These are phyloP conservation scores for Notoglanidium macrostoma DNA, from an alignment of 2,797 vertebrate species.

Conservation along the genomic window DNA sequence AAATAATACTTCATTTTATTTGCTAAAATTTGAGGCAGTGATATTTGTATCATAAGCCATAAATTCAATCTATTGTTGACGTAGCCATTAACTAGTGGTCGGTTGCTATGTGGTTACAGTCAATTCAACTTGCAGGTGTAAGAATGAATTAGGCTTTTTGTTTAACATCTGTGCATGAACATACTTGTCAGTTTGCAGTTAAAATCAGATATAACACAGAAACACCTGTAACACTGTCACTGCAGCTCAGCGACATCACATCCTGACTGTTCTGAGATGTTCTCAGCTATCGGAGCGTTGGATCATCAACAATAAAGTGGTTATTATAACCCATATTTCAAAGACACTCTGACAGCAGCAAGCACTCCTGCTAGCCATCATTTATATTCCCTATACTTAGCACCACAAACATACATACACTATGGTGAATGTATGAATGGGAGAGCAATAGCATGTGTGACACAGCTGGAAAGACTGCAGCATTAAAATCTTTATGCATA, in stretches of 20 bases:
- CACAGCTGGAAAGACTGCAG: not conserved
- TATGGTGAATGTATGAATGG: not conserved
- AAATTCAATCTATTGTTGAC: not conserved
- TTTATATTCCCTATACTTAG: conserved; percentile 18
- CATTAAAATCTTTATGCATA: not conserved
- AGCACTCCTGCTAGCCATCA: conserved; percentile 21
- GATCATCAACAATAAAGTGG: conserved; percentile 6
- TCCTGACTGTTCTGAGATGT: not conserved
- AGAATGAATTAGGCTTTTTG: not conserved
- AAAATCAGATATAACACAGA: conserved; percentile 18
- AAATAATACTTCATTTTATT: conserved; percentile 4
- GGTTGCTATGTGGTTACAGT: conserved; percentile 17
- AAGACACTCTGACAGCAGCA: conserved; percentile 1
- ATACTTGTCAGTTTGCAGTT: conserved; percentile 5
- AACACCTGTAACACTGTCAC: not conserved
- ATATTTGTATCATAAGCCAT: not conserved
- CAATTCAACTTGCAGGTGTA: not conserved
- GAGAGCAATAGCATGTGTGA: not conserved
- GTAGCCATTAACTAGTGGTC: not conserved
- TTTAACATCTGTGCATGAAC: not conserved
- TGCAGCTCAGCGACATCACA: not conserved
- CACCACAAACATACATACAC: not conserved
- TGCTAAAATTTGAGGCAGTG: not conserved
- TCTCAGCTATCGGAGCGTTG: not conserved
- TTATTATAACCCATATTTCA: conserved; percentile 15